Percentiles rank a stretch among this genome's conserved stretches.
Evolutionary conservation across 2,888 invertebrate species (phyloP).

Genomic region (Xiphydria camelus): DNA sequence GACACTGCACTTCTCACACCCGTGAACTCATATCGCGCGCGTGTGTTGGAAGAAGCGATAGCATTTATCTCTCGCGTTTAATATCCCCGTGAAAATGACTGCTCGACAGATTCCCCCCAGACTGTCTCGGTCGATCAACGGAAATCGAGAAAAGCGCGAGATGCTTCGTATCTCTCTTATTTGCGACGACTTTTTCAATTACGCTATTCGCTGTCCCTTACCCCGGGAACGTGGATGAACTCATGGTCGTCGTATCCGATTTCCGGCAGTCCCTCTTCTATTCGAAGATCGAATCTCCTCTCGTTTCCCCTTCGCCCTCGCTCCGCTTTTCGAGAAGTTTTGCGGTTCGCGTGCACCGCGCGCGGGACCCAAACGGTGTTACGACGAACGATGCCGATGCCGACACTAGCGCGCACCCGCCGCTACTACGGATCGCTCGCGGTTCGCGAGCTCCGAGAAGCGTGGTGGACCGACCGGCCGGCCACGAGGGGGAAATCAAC

Average conservation of each 20-base stretch:
- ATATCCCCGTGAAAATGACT: too few species aligned
- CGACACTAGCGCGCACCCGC: conserved; percentile 47
- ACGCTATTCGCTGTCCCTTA: conserved; percentile 21
- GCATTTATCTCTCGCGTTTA: too few species aligned
- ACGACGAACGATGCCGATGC: conserved; percentile 35
- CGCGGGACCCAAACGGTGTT: conserved; percentile 21
- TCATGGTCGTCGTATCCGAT: conserved; percentile 27
- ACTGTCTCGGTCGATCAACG: too few species aligned
- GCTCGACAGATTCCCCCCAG: too few species aligned
- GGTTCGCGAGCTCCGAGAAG: neutral
- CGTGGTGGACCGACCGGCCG: conserved; percentile 3
- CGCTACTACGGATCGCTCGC: conserved; percentile 39
- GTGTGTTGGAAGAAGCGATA: too few species aligned
- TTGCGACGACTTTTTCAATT: too few species aligned
- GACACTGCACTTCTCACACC: too few species aligned
- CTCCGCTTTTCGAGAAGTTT: neutral
- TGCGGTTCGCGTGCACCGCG: conserved; percentile 5
- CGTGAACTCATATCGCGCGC: too few species aligned
- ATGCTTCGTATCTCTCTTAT: too few species aligned
- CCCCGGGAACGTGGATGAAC: conserved; percentile 31
- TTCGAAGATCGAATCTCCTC: neutral
- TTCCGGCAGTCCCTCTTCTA: too few species aligned
- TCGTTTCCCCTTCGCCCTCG: conserved; percentile 1
- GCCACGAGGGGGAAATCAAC: conserved; percentile 2
- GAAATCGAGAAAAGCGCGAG: too few species aligned